Evolutionary conservation across 2,113 vertebrate species (phyloP), one percentile per base, ranked within the genome.

Genomic region (Entomyzon cyanotis): DNA sequence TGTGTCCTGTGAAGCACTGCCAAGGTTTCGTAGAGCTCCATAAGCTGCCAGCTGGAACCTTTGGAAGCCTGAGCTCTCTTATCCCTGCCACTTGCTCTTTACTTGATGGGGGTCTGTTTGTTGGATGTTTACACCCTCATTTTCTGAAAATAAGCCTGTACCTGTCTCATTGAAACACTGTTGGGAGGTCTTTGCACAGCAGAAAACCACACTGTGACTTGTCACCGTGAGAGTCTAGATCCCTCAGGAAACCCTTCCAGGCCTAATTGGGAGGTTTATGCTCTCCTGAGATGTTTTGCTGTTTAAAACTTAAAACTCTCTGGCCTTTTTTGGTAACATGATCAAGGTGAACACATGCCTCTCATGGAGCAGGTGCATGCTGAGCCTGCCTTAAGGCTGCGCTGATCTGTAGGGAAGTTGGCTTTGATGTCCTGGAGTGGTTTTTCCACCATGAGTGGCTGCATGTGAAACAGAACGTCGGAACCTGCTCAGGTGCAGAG

Each of bases 361-460:
- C 6, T 64, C 33, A 15, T 0, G 2, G 65, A 60, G 82, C 47
- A 52, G 27, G 76, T 35, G 8, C 24, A 7, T 0, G 3, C 8
- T 65, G 91, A 22, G 55, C 67, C 12, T 77, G 63, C 68, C 90
- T 41, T 77, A 5, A 50, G 77, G 70, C 12, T 82, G 67, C 25
- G 10, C 7, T 4, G 8, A 30, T 69, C 50, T 2, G 0, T 12
- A 15, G 87, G 42, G 60, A 60, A 68, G 50, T 53, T 52, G 16
- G 25, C 95, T 93, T 81, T 73, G 87, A 80, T 81, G 71, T 80
- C 80, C 55, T 28, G 46, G 23, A 60, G 69, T 64, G 16, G 15
- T 69, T 86, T 77, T 85, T 71, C 67, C 4, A 6, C 68, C 0
- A 0, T 13, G 41, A 86, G 52, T 52, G 39, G 20, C 63, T 60